Base-by-base conservation (phyloP, 2,888 invertebrate genomes). In the Ophion costatus region DNA sequence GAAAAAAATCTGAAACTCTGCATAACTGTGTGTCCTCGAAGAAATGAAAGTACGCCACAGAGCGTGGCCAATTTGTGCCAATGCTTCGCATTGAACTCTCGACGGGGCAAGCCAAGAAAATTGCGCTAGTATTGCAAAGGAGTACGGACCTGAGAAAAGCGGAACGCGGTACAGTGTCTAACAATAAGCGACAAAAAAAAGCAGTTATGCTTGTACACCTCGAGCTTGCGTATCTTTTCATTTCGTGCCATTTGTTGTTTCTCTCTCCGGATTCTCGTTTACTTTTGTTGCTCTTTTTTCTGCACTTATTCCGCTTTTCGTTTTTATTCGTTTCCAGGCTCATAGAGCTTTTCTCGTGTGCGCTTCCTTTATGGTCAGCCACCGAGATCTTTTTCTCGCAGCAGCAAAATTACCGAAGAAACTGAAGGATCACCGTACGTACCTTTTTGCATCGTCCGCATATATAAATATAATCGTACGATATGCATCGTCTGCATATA, bases 191-290 rank as follows among this genome's bases (percentile, higher is more conserved):
- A 38, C n/a, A 29, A 33, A 64, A 33, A n/a, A 63, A 33, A 11
- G 33, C 33, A 33, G 29, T 33, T 9, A n/a, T 9, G 33, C n/a
- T 24, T 33, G 14, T 63, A 63, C 63, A 14, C 29, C 24, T 63
- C 14, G 22, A 24, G 63, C 63, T 63, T 63, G 14, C 22, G 22
- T 63, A 63, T 29, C 64, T n/a, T 29, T n/a, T 38, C 64, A 14
- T 64, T 64, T 38, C 64, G 33, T 64, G 14, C 33, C 64, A 64
- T 64, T 64, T 64, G 38, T 64, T n/a, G 64, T n/a, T 33, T 1
- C 38, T 64, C 38, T 64, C 64, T 20, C 24, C 17, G 38, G 64
- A 64, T 38, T 17, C 38, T 64, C 38, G 64, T 33, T 64, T 17
- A 17, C 33, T 33, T 33, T 64, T n/a, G n/a, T 64, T 33, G 5